Evolutionary conservation across 1,140 invertebrate species (phyloP).

Genomic region (Andrena cerasifolii): DNA sequence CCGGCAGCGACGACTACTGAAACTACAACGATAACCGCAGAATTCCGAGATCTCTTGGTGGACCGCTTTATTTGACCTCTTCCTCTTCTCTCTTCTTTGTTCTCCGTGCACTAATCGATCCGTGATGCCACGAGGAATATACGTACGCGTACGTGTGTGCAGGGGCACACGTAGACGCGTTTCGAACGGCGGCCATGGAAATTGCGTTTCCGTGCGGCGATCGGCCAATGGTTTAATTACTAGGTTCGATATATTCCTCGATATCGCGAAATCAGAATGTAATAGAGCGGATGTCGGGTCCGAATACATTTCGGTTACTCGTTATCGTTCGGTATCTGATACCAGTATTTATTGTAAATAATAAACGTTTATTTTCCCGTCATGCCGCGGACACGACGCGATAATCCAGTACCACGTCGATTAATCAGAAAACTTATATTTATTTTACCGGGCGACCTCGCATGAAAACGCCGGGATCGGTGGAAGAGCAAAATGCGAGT

Average conservation of each 20-base stretch:
- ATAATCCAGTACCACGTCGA: neutral
- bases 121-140: conserved; percentile 10
- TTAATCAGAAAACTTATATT: neutral
- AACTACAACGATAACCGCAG: conserved; percentile 45
- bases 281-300: conserved; percentile 22
- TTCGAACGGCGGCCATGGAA: conserved; percentile 21
- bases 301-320: conserved; percentile 26
- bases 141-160: neutral
- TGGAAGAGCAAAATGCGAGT: too few species aligned
- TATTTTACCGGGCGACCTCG: neutral
- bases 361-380: conserved; percentile 16
- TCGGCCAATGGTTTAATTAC: conserved; percentile 49
- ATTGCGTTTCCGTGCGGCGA: conserved; percentile 39
- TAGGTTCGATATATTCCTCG: conserved; percentile 35
- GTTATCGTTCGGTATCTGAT: conserved; percentile 27
- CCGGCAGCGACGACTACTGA: conserved; percentile 18
- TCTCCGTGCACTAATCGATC: conserved; percentile 1
- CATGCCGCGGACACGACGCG: too few species aligned
- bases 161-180: conserved; percentile 10
- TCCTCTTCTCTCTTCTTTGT: conserved; percentile 19
- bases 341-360: conserved; percentile 39
- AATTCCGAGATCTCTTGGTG: conserved; percentile 34
- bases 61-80: conserved; percentile 17
- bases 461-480: too few species aligned
- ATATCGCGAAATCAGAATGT: conserved; percentile 41